These are phyloP conservation scores for Drosophila teissieri DNA, from an alignment of 1,140 invertebrate species.

Conservation along the genomic window DNA sequence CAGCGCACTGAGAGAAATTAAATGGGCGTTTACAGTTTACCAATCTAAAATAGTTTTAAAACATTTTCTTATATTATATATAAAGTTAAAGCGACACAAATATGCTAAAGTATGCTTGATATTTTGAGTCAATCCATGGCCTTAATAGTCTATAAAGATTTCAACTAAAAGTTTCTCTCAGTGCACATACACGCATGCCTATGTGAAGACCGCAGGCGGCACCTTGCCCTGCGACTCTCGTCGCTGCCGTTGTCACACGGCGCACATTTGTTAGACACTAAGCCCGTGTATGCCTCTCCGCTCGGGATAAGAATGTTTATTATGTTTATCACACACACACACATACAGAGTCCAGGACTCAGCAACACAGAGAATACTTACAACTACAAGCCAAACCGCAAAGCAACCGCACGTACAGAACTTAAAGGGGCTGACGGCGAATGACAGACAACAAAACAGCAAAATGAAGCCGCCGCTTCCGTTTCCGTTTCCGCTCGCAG, in stretches of 20 bases:
- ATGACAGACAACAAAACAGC: slow-evolving; percentile 64
- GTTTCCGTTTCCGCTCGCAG: slow-evolving; percentile 15
- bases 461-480: slow-evolving; percentile 52
- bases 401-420: slow-evolving; percentile 77
- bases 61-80: no score
- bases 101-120: no score
- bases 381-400: slow-evolving; percentile 64
- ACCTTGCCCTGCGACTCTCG: slow-evolving; percentile 49
- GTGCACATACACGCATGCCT: slow-evolving; percentile 32
- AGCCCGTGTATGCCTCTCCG: slow-evolving; percentile 71
- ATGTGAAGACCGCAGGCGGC: slow-evolving; percentile 59
- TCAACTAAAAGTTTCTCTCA: neutral
- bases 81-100: neutral
- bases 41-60: neutral
- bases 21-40: neutral
- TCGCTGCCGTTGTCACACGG: slow-evolving; percentile 71
- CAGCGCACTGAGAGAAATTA: slow-evolving; percentile 1
- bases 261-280: slow-evolving; percentile 79
- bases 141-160: no score
- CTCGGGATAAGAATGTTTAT: slow-evolving; percentile 77
- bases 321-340: slow-evolving; percentile 66
- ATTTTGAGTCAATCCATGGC: no score
- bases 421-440: slow-evolving; percentile 60
- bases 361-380: slow-evolving; percentile 7
- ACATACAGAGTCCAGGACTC: slow-evolving; percentile 2